Percentiles rank a stretch among this genome's conserved stretches.
Evolutionary conservation across 1,140 invertebrate genomes (phyloP).

Genomic region (Drosophila ohnishii): DNA sequence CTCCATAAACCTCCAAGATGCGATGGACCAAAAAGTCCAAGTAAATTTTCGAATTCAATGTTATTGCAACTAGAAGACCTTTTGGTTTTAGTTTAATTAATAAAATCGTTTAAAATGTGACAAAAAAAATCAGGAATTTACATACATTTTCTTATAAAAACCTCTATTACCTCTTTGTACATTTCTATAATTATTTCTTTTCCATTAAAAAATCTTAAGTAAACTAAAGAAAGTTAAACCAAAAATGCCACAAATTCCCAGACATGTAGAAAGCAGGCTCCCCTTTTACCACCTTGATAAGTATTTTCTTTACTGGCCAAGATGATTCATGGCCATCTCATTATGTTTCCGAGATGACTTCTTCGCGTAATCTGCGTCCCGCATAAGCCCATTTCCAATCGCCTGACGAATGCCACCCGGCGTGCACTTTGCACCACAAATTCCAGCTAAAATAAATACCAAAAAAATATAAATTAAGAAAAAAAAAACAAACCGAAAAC

Average conservation of each 20-base stretch:
- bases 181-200: background rate
- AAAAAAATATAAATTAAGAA: constrained; percentile 3
- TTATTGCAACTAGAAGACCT: background rate
- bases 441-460: constrained; percentile 37
- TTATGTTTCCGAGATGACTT: background rate
- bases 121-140: background rate
- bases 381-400: constrained; percentile 28
- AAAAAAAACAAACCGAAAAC: background rate
- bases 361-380: constrained; percentile 22
- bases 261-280: background rate
- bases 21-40: constrained; percentile 30
- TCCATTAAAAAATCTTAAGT: background rate
- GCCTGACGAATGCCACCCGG: constrained; percentile 48
- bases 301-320: background rate
- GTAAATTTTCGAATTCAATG: background rate
- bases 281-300: background rate
- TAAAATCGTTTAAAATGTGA: background rate
- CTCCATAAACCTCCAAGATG: constrained; percentile 28
- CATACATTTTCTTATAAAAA: too few species aligned
- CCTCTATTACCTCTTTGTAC: too few species aligned
- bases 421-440: constrained; percentile 55
- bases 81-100: background rate
- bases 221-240: constrained; percentile 2
- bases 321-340: constrained; percentile 9
- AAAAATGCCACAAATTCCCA: constrained; percentile 3